These are phyloP conservation scores for Orchesellides sinensis DNA, from an alignment of 2,888 invertebrate genomes.

Conservation along the genomic window DNA sequence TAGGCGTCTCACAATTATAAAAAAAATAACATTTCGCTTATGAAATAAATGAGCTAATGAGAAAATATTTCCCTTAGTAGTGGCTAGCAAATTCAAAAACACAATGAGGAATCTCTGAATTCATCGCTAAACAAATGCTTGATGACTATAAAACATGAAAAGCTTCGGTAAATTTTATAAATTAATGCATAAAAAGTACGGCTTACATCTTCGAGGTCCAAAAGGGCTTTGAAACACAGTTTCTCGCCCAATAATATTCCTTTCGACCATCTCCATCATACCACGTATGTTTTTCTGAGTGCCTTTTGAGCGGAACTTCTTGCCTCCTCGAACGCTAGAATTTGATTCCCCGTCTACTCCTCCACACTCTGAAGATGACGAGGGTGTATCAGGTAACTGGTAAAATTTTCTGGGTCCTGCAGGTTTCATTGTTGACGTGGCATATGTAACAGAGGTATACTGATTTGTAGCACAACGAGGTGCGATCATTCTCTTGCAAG, in stretches of 20 bases:
- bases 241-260: constrained; percentile 88
- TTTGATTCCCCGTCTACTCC: constrained; percentile 43
- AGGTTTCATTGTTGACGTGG: constrained; percentile 39
- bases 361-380: constrained; percentile 53
- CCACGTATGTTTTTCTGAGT: constrained; percentile 81
- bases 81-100: neutral
- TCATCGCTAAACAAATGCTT: too few relatives aligned
- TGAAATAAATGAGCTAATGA: neutral
- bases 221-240: constrained; percentile 90
- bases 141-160: neutral
- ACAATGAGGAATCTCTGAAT: neutral
- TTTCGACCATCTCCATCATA: constrained; percentile 87
- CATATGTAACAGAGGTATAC: neutral
- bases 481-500: constrained; percentile 47
- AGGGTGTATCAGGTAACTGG: constrained; percentile 64
- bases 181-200: too few relatives aligned
- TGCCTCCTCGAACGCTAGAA: constrained; percentile 41
- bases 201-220: constrained; percentile 87
- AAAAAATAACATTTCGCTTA: too few relatives aligned
- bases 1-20: too few relatives aligned
- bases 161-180: constrained; percentile 69
- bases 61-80: too few relatives aligned
- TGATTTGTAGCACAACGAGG: neutral
- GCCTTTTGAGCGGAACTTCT: constrained; percentile 71
- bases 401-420: constrained; percentile 50